A percentile compares a stretch with the other conserved stretches of the same genome.
Evolutionary conservation across 2,113 vertebrate genomes (phyloP).

Genomic region (Pseudolaguvia tuberculata): DNA sequence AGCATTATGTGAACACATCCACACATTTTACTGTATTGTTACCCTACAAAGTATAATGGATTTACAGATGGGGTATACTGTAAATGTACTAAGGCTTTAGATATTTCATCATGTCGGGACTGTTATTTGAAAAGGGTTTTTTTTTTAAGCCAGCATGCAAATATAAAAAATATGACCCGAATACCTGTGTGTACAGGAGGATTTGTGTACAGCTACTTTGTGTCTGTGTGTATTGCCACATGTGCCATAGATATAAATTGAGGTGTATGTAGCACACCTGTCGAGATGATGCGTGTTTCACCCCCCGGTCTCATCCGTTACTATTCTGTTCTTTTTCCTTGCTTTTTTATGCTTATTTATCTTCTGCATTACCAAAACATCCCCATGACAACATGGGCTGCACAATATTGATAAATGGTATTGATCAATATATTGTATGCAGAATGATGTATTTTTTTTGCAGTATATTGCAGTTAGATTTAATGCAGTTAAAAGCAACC

Average conservation of each 20-base stretch:
- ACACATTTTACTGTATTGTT: not conserved
- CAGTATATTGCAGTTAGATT: not conserved
- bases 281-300: not conserved
- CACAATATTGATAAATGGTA: not conserved
- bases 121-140: not conserved
- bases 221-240: too few relatives aligned
- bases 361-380: not conserved
- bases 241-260: not conserved
- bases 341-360: not conserved
- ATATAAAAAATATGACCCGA: not conserved
- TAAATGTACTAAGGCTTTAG: too few relatives aligned
- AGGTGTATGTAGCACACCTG: not conserved
- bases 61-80: too few relatives aligned
- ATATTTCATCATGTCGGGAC: too few relatives aligned
- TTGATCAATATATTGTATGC: not conserved
- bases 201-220: not conserved
- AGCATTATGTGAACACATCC: too few relatives aligned
- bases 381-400: not conserved
- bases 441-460: not conserved
- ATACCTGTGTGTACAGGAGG: not conserved
- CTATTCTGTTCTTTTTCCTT: not conserved
- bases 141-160: too few relatives aligned
- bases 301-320: not conserved
- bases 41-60: not conserved
- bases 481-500: not conserved